phyloP scores from a whole-genome alignment of 1,140 invertebrate species.

The Cherax destructor region DNA sequence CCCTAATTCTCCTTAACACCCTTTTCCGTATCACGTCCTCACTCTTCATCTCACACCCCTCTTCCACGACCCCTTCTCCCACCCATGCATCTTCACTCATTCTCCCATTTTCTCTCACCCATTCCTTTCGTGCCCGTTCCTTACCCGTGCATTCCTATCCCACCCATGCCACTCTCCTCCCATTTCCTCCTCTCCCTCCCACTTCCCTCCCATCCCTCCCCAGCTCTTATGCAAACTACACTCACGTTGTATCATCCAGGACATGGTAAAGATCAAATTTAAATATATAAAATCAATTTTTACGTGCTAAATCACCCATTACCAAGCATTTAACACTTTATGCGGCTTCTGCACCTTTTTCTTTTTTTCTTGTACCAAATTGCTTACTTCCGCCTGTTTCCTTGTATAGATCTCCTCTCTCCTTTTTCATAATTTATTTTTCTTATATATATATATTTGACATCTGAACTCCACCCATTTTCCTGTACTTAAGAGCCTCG shows the following conservation, averaged over 20 bases:
- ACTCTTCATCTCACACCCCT: neutral
- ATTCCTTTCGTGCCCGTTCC: too few relatives aligned
- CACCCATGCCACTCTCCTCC: neutral
- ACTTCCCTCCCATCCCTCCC: neutral
- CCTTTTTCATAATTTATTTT: neutral
- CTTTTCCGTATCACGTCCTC: neutral
- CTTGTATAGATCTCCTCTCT: neutral
- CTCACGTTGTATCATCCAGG: neutral
- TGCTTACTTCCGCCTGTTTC: neutral
- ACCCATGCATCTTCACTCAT: neutral
- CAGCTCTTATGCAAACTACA: neutral
- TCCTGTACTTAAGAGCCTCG: neutral
- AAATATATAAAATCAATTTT: constrained; percentile 28
- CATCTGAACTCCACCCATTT: neutral
- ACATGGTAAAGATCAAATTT: constrained; percentile 14
- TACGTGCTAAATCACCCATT: constrained; percentile 17
- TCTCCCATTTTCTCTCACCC: neutral
- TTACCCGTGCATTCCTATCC: neutral
- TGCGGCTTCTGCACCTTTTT: neutral
- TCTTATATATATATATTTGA: constrained; percentile 5
- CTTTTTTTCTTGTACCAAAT: neutral
- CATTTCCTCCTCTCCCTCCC: neutral
- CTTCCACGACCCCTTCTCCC: neutral
- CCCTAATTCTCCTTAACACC: neutral
- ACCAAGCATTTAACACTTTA: constrained; percentile 27